Evolutionary conservation across 2,113 vertebrate species (phyloP), one percentile per base, ranked within the genome.

Genomic region (Strix uralensis): DNA sequence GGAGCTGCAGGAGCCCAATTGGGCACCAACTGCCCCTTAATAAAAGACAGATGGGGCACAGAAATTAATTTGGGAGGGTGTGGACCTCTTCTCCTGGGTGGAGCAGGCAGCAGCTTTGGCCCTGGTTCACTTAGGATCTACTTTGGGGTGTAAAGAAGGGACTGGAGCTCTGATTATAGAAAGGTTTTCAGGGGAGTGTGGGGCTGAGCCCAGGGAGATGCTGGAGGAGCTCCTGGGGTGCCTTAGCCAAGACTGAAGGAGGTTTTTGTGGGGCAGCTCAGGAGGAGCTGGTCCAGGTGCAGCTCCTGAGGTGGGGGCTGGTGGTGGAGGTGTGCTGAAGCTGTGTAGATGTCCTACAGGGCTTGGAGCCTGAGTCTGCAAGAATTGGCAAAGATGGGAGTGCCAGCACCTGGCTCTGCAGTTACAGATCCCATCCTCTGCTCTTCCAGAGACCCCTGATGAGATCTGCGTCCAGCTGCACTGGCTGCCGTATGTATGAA

Each of bases 101-200:
- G 44, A 22, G 32, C 3, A 40, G 25, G 15, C 1, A 10, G 38
- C 10, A 75, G 40, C 11, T 61, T 17, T 74, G 38, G 0, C 0
- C 1, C 6, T 52, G 61, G 8, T 5, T 46, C 16, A 22, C 2
- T 21, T 29, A 3, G 38, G 59, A 0, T 13, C 0, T 36, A 0
- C 22, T 36, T 47, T 82, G 44, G 15, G 23, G 3, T 59, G 10
- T 25, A 8, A 59, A 49, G 54, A 51, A 36, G 32, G 16, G 4
- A 1, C 11, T 25, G 29, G 29, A 47, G 40, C 11, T 40, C 12
- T 71, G 5, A 4, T 42, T 18, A 38, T 2, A 4, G 26, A 25
- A 26, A 1, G 5, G 2, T 11, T 63, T 65, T 58, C 10, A 16
- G 18, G 13, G 15, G 29, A 42, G 10, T 14, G 11, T 71, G 26